Percentiles rank a stretch among this genome's conserved stretches.
phyloP scores from a whole-genome alignment of 1,140 invertebrate genomes.

The Drosophila virilis region DNA sequence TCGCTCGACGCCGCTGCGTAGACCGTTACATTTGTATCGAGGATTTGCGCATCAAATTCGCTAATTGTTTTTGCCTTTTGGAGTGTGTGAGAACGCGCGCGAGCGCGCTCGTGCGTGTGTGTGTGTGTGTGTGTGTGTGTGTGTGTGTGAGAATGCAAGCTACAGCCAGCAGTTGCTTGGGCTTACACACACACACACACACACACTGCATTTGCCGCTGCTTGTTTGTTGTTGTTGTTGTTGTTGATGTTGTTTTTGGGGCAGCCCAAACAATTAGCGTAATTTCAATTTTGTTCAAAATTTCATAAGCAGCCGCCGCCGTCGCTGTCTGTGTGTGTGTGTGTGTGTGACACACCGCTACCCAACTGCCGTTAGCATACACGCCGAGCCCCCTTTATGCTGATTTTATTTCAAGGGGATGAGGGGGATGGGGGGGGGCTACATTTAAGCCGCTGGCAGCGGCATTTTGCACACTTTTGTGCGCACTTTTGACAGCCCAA shows the following conservation, averaged over 20 bases:
- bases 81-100: conserved; percentile 20
- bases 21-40: conserved; percentile 57
- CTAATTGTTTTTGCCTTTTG: conserved; percentile 77
- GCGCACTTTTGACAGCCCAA: conserved; percentile 61
- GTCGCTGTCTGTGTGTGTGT: conserved; percentile 17
- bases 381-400: no score
- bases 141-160: not conserved
- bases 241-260: conserved; percentile 12
- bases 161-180: conserved; percentile 28
- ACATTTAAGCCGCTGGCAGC: conserved; percentile 54
- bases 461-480: conserved; percentile 64
- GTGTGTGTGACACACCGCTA: conserved; percentile 28
- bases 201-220: not conserved
- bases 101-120: conserved; percentile 1
- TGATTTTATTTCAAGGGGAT: not conserved
- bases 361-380: not conserved
- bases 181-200: not conserved
- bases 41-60: conserved; percentile 80
- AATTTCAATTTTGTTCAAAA: conserved; percentile 84
- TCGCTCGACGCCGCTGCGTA: not conserved
- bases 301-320: conserved; percentile 77
- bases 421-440: not conserved
- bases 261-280: conserved; percentile 83
- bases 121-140: conserved; percentile 1
- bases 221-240: conserved; percentile 1